These are phyloP conservation scores for Cydia pomonella DNA, from an alignment of 1,140 invertebrate genomes.

Conservation along the genomic window DNA sequence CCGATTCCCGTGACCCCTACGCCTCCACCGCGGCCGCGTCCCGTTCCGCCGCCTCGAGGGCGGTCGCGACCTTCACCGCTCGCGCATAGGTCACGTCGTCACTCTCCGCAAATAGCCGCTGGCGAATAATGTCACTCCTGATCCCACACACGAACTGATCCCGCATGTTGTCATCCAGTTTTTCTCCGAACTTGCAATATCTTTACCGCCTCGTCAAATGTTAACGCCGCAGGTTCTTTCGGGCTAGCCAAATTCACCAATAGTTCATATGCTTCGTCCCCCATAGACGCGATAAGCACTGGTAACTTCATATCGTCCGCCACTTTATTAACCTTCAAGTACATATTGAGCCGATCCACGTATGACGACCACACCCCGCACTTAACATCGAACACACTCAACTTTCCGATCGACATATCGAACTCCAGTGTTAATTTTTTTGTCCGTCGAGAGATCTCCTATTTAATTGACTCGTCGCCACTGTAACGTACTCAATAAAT, in stretches of 20 bases:
- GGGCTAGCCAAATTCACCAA: no score
- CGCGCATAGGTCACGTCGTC: not conserved
- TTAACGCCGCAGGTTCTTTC: no score
- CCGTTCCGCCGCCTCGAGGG: slow-evolving; percentile 3
- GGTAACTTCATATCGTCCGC: not conserved
- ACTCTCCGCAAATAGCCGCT: not conserved
- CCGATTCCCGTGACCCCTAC: no score
- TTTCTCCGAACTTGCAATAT: no score
- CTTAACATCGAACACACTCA: not conserved
- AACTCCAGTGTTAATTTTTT: no score
- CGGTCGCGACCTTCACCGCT: not conserved
- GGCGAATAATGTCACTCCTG: not conserved
- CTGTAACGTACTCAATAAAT: no score
- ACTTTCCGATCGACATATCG: not conserved
- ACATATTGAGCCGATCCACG: not conserved
- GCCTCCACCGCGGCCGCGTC: slow-evolving; percentile 1
- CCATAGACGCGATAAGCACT: no score
- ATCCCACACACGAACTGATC: no score
- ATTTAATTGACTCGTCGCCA: no score
- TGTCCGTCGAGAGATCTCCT: no score
- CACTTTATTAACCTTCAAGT: not conserved
- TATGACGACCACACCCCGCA: not conserved
- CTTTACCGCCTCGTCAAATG: not conserved
- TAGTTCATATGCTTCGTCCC: no score
- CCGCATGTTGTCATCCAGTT: no score